Conservation (phyloP, 2,888 invertebrate genomes). For the Tetranychus truncatus region DNA sequence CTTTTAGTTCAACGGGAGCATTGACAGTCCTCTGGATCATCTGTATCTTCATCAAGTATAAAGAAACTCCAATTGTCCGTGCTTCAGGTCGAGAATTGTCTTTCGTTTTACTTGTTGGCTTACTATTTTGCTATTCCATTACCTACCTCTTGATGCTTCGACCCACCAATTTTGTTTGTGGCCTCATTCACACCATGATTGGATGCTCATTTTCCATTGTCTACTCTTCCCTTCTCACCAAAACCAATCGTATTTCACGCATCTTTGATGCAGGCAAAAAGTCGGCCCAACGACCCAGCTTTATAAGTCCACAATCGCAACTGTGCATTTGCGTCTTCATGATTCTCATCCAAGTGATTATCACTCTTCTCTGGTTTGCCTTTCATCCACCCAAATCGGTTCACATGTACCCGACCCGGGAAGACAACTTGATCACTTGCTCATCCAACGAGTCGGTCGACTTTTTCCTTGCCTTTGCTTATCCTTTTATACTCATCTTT, state of each 20-base stretch:
- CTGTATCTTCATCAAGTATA: conserved; percentile 32
- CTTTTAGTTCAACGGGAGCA: conserved; percentile 36
- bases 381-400: conserved; percentile 73
- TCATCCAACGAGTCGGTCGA: neutral
- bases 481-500: conserved; percentile 31
- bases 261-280: conserved; percentile 32
- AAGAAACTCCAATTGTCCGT: conserved; percentile 35
- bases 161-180: conserved; percentile 33
- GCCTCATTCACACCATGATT: conserved; percentile 33
- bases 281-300: conserved; percentile 34
- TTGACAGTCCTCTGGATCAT: conserved; percentile 31
- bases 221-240: conserved; percentile 35
- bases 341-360: conserved; percentile 38
- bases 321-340: conserved; percentile 34
- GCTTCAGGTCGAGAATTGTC: conserved; percentile 36
- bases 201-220: conserved; percentile 35
- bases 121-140: conserved; percentile 34
- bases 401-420: conserved; percentile 71
- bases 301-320: conserved; percentile 36
- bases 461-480: conserved; percentile 13
- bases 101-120: conserved; percentile 34
- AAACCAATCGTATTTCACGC: conserved; percentile 32
- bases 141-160: conserved; percentile 34
- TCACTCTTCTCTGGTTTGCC: conserved; percentile 79
- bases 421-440: conserved; percentile 73